Evolutionary conservation across 2,888 invertebrate genomes (phyloP), one percentile per base, ranked within the genome.

Genomic region (Aphrophora alni): DNA sequence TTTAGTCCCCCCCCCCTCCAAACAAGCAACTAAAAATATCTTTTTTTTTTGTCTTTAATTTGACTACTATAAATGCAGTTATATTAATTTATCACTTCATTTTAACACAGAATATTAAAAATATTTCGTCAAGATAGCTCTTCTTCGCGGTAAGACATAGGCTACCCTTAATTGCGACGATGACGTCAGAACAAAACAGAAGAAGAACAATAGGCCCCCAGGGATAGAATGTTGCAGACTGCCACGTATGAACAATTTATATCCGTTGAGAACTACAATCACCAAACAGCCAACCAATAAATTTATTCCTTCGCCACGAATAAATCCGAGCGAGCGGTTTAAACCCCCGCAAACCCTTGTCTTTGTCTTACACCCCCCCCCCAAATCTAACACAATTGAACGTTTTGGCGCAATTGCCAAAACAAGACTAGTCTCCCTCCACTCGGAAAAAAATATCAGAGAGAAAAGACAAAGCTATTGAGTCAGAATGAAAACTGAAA

Each of bases 401-500:
- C 59, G 21, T 59, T 59, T 59, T 59, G 59, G n/a, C 5, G 78
- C 78, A 79, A 79, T 79, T 79, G 78, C 78, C 78, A 79, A 79
- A 79, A 79, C 78, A 79, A 79, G 78, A 75, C 24, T n/a, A 14
- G 5, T n/a, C 69, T 69, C 28, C 71, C 71, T n/a, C 71, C 17
- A 26, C 25, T 25, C 4, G 33, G 68, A 59, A 21, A 59, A 59
- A 59, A 59, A 59, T 59, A 59, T 59, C 21, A 38, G 78, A 68
- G 79, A 59, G 75, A 28, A 71, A 17, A 26, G 68, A 70, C 80
- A 38, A 59, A 71, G 72, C 72, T 77, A 72, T 77, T 33, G 77
- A 71, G 80, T 73, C 33, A 77, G 77, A 80, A 80, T 80, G 80
- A 80, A 80, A 80, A 80, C 77, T 80, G 80, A 80, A 77, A 80